Percentiles rank a stretch among this genome's conserved stretches.
These are phyloP conservation scores for Asobara japonica DNA, from an alignment of 1,140 invertebrate genomes.

Conservation along the genomic window DNA sequence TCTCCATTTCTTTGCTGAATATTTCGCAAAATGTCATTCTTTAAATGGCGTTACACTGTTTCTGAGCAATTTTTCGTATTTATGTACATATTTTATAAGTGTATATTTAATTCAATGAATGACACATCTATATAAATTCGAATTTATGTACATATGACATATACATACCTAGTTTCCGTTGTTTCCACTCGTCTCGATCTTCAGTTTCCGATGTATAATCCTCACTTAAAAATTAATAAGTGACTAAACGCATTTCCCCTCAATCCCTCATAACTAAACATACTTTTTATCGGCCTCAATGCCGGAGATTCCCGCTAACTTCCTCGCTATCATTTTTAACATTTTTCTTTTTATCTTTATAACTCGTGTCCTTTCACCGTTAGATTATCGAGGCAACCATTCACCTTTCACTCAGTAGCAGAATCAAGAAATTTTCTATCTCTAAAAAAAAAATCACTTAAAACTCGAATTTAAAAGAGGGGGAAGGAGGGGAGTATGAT, in stretches of 20 bases:
- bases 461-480: neutral
- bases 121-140: no score
- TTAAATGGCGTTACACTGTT: no score
- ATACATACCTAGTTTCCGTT: constrained; percentile 17
- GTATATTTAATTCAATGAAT: no score
- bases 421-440: no score
- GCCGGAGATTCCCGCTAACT: constrained; percentile 5
- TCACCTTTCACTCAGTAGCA: neutral
- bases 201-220: neutral
- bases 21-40: no score
- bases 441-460: neutral
- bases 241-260: neutral
- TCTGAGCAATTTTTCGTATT: no score
- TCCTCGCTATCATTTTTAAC: constrained; percentile 11
- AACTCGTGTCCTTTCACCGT: constrained; percentile 11
- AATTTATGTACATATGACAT: no score
- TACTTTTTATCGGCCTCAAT: constrained; percentile 3
- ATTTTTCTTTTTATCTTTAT: neutral
- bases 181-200: neutral
- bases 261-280: neutral
- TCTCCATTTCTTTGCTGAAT: no score
- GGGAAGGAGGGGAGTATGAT: neutral
- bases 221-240: no score
- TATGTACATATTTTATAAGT: no score
- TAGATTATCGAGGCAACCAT: neutral